These are phyloP conservation scores for Philypnodon macrostomus DNA, from an alignment of 2,797 vertebrate genomes.

Conservation along the genomic window DNA sequence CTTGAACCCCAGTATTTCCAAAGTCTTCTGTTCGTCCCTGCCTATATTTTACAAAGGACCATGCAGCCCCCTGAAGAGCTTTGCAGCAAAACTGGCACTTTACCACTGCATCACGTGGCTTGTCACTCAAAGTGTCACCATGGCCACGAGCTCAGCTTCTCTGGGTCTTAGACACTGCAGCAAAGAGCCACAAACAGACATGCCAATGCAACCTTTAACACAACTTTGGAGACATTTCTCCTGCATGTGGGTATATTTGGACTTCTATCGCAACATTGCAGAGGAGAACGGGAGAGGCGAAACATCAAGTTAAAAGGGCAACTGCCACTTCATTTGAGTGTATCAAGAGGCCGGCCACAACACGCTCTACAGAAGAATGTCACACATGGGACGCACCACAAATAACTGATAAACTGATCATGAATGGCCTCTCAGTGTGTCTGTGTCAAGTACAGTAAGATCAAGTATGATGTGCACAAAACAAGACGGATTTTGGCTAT, in stretches of 20 bases:
- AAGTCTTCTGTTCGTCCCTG: too few relatives aligned
- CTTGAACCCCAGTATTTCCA: too few relatives aligned
- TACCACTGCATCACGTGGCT: constrained; percentile 53
- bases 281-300: constrained; percentile 28
- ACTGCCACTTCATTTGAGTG: constrained; percentile 52
- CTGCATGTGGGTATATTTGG: constrained; percentile 6
- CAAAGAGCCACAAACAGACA: constrained; percentile 28
- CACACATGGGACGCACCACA: constrained; percentile 12
- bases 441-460: neutral
- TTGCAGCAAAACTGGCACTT: constrained; percentile 66
- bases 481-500: too few relatives aligned
- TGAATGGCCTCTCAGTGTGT: neutral
- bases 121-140: constrained; percentile 71
- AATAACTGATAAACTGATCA: constrained; percentile 6
- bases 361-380: constrained; percentile 14
- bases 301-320: constrained; percentile 52
- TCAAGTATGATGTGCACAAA: too few relatives aligned
- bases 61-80: constrained; percentile 28
- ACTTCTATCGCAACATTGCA: neutral
- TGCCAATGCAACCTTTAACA: neutral
- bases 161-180: constrained; percentile 54
- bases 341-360: constrained; percentile 14
- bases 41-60: too few relatives aligned
- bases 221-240: too few relatives aligned
- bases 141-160: constrained; percentile 65